A percentile compares a stretch with the other conserved stretches of the same genome.
phyloP scores from a whole-genome alignment of 2,113 vertebrate species.

The Aegithalos caudatus region DNA sequence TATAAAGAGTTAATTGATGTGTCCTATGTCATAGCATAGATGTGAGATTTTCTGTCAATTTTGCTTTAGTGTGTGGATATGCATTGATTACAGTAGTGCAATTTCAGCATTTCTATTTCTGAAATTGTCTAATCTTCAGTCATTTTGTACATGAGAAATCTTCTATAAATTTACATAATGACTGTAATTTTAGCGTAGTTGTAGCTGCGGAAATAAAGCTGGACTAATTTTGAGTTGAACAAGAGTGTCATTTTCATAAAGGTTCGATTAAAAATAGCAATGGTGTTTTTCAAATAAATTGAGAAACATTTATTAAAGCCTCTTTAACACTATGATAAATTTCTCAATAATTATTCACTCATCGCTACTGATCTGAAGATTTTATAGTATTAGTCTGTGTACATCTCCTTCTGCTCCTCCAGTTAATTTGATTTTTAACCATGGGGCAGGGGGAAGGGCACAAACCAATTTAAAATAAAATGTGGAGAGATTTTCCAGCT shows the following conservation, averaged over 20 bases:
- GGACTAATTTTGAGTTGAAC: not conserved
- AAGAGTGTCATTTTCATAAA: not conserved
- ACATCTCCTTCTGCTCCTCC: not conserved
- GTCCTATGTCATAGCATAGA: not conserved
- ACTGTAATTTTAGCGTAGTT: not conserved
- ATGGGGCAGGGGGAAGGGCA: not conserved
- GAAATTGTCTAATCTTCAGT: constrained; percentile 28
- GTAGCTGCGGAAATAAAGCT: not conserved
- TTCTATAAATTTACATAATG: not conserved
- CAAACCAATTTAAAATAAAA: not conserved
- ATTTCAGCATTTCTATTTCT: constrained; percentile 38
- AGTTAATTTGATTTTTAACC: not conserved
- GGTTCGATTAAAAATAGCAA: not conserved
- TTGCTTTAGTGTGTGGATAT: not conserved
- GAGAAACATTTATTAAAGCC: not conserved
- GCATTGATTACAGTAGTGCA: constrained; percentile 17
- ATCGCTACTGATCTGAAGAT: not conserved
- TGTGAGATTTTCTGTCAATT: constrained; percentile 41
- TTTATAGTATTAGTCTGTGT: not conserved
- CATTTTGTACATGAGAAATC: not conserved
- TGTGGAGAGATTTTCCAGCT: not conserved
- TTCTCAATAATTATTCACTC: not conserved
- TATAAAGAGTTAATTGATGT: not conserved
- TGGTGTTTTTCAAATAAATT: not conserved
- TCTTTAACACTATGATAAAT: not conserved